These are phyloP conservation scores for Sebastes aleutianus DNA, from an alignment of 2,797 vertebrate genomes.

Conservation along the genomic window DNA sequence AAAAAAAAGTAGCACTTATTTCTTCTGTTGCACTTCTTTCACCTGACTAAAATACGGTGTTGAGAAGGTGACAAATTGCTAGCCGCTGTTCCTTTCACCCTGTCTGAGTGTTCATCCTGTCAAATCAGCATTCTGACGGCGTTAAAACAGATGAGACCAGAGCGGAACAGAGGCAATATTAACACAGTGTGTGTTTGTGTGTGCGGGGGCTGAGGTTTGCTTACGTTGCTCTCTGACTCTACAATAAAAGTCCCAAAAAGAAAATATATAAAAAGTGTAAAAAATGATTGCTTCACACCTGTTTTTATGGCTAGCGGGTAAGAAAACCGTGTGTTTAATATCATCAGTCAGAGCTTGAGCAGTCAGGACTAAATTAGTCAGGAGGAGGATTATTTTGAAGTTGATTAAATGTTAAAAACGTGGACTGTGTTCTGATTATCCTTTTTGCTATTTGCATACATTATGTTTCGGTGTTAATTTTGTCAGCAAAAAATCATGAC, in stretches of 20 bases:
- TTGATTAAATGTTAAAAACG: background rate
- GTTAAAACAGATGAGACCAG: slow-evolving; percentile 35
- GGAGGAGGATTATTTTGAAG: background rate
- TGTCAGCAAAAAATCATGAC: background rate
- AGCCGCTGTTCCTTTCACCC: slow-evolving; percentile 22
- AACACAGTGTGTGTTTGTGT: background rate
- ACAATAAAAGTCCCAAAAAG: background rate
- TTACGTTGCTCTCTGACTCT: slow-evolving; percentile 1
- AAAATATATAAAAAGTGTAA: slow-evolving; percentile 13
- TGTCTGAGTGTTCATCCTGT: slow-evolving; percentile 23
- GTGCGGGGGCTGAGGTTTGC: background rate
- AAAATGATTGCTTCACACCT: slow-evolving; percentile 5
- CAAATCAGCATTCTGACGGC: slow-evolving; percentile 40
- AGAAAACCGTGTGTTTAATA: background rate
- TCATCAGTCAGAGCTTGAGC: background rate
- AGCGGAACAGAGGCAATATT: slow-evolving; percentile 22
- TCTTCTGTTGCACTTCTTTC: slow-evolving; percentile 18
- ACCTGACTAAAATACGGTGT: slow-evolving; percentile 19
- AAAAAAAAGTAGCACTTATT: slow-evolving; percentile 1
- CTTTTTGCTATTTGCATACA: background rate
- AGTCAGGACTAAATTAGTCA: background rate
- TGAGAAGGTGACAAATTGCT: slow-evolving; percentile 43
- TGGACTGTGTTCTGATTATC: background rate
- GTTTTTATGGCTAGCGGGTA: background rate
- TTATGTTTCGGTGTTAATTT: background rate